Conservation (phyloP, 1,140 invertebrate genomes). For the Calycopis cecrops region DNA sequence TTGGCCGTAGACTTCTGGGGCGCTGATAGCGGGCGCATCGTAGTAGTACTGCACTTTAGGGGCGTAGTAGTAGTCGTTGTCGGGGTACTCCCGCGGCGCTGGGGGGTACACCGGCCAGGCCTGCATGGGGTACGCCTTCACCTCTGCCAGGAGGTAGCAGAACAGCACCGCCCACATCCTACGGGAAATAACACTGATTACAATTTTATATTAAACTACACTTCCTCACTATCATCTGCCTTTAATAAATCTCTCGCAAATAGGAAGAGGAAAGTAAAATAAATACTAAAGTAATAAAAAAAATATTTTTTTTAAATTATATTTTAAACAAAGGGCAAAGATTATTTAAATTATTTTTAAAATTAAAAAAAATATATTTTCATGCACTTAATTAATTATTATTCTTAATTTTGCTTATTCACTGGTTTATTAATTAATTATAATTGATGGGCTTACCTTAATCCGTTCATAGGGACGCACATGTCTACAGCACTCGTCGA, state of each 20-base stretch:
- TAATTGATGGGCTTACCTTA: constrained; percentile 24
- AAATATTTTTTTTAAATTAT: no score
- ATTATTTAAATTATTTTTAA: no score
- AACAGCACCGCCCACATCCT: constrained; percentile 54
- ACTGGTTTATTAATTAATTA: constrained; percentile 10
- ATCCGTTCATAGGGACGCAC: constrained; percentile 44
- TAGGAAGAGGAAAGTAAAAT: no score
- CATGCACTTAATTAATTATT: no score
- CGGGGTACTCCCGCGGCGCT: constrained; percentile 56
- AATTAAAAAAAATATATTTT: no score
- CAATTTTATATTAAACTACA: neutral
- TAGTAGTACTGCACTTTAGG: constrained; percentile 63
- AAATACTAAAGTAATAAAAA: no score
- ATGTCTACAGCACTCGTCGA: constrained; percentile 40
- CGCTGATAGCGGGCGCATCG: constrained; percentile 47
- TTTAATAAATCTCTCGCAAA: no score
- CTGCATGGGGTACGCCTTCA: constrained; percentile 59
- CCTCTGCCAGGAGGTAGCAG: constrained; percentile 56
- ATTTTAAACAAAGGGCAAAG: no score
- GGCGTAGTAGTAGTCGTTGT: constrained; percentile 63
- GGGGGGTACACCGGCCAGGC: constrained; percentile 69
- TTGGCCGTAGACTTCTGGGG: constrained; percentile 57
- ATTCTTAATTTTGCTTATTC: neutral
- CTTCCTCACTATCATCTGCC: no score
- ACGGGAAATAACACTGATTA: constrained; percentile 30